Evolutionary conservation across 1,140 invertebrate species (phyloP), one percentile per base, ranked within the genome.

Genomic region (Tetragonula clypearis): DNA sequence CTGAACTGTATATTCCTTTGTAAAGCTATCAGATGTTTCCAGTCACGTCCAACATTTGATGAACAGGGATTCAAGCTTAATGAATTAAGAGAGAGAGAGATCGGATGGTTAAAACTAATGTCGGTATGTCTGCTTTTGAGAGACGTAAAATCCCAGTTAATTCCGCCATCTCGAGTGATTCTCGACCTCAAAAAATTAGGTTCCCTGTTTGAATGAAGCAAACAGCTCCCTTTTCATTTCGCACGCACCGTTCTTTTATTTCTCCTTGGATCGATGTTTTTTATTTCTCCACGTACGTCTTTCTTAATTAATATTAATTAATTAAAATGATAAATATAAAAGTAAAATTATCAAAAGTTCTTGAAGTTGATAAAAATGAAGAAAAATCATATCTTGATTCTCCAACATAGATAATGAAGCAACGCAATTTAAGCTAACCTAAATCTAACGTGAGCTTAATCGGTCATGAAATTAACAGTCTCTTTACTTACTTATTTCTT

Each of bases 161-260:
- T 69, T 78, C 78, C 30, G 19, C 53, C 6, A 26, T 14, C 78
- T 69, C 66, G 30, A 79, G 66, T 53, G 66, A 71, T 58, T 8
- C 78, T 79, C 55, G 78, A 79, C 66, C 66, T 71, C 30, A 71
- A 79, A 79, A 73, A 73, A 26, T 71, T 35, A 58, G 21, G 26
- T 26, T 56, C 1, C 26, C 11, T 5, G 15, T n/a, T 65, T 41
- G 66, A 79, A 58, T 41, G 53, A 23, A 41, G 49, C n/a, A 53
- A n/a, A 21, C 17, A 71, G 23, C 17, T 49, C 4, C 53, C n/a
- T 79, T 69, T 30, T 53, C 30, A 23, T n/a, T 35, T 35, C 35
- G 6, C 23, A 58, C 53, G n/a, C 26, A 41, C 17, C 26, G n/a
- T 30, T 19, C 11, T 35, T 56, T 15, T 1, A 58, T 30, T 53